Base-by-base conservation (phyloP, 37 sponge, comb jelly and placozoan species). In the Beroe ovata region DNA sequence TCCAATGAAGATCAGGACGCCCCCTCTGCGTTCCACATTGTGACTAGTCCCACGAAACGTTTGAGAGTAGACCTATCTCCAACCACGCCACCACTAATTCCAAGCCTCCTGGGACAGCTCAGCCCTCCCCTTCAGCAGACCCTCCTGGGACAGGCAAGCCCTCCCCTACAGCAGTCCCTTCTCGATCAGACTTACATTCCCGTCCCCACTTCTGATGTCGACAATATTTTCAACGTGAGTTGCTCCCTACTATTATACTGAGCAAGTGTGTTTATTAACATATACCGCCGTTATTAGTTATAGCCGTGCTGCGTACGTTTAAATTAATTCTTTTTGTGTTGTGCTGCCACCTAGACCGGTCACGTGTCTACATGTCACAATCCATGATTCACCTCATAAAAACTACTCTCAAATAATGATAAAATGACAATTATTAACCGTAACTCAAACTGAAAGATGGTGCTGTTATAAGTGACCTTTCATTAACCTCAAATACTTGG, bases 21-120 rank as follows among this genome's bases (percentile, higher is more conserved):
- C n/a, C 84, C 84, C 47, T 77, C 84, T 28, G 84, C 84, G 8
- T 77, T 77, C 54, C 84, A 77, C 84, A 77, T 77, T 42, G 84
- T 77, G 26, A 38, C 41, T 3, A 77, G 84, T 42, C 84, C 84
- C n/a, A 77, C 19, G 26, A 77, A 77, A 37, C 1, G 69, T 34
- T 4, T 8, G 18, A 26, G 69, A 30, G 2, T 66, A 14, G 69
- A 66, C 16, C 69, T 37, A 14, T 29, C 69, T 30, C 69, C 54
- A 47, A 11, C 11, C 11, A 47, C 11, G 11, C 54, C 54, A 47
- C 54, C 54, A 6, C n/a, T n/a, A n/a, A 11, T 47, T 16, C 54
- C 54, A 47, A 47, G 11, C 54, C 54, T 47, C 54, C 54, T 47
- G 54, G 54, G 54, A 47, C 54, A 6, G 11, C 6, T 11, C 54